Evolutionary conservation across 2,113 vertebrate species (phyloP).

Genomic region (Calidris pygmaea): DNA sequence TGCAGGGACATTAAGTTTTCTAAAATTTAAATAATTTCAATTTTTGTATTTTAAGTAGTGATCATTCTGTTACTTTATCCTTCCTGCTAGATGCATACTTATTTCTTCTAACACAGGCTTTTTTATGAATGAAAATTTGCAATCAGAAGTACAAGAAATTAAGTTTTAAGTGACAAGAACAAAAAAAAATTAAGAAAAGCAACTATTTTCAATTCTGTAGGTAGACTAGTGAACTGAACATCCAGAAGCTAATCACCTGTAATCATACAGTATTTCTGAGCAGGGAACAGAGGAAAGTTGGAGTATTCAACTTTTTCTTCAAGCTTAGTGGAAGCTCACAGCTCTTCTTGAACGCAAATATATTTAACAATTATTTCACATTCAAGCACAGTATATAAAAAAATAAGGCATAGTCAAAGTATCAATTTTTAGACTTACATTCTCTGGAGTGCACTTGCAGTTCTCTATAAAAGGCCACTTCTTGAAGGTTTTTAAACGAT

Average conservation of each 20-base stretch:
- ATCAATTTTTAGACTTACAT: conserved; percentile 60
- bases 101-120: not conserved
- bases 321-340: not conserved
- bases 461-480: conserved; percentile 83
- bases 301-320: not conserved
- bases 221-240: not conserved
- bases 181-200: not conserved
- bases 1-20: not conserved
- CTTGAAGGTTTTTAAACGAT: conserved; percentile 74
- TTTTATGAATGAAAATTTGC: not conserved
- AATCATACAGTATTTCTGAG: not conserved
- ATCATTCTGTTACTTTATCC: not conserved
- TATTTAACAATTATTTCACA: not conserved
- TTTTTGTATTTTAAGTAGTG: not conserved
- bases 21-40: not conserved
- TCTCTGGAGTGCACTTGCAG: conserved; percentile 80
- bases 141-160: not conserved
- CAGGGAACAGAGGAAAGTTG: not conserved
- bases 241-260: not conserved
- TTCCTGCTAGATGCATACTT: not conserved
- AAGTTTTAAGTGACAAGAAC: not conserved
- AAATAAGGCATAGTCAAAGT: not conserved
- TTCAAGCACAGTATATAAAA: not conserved
- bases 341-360: not conserved
- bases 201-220: not conserved